These are phyloP conservation scores for Amphimallon solstitiale DNA, from an alignment of 2,888 invertebrate genomes.

Conservation along the genomic window DNA sequence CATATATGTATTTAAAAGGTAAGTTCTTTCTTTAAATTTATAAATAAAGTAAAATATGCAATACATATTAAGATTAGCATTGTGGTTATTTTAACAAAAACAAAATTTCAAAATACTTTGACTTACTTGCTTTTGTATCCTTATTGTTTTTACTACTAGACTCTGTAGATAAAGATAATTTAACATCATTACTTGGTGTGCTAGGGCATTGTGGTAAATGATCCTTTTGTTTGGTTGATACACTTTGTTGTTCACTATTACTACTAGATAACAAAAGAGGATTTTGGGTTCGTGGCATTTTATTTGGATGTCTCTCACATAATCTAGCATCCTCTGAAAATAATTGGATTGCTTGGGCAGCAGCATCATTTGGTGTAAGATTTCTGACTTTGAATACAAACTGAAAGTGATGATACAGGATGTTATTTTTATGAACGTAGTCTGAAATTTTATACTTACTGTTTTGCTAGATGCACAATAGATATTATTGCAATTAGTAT, in stretches of 20 bases:
- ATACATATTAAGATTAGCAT: no score
- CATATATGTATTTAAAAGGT: no score
- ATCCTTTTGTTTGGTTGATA: conserved; percentile 30
- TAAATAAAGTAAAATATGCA: no score
- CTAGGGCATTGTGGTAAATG: conserved; percentile 35
- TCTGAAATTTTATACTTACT: conserved; percentile 64
- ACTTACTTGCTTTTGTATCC: conserved; percentile 37
- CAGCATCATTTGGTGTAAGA: conserved; percentile 88
- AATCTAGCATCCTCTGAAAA: conserved; percentile 86
- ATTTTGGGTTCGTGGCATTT: conserved; percentile 73
- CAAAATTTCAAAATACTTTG: no score
- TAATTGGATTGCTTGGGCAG: conserved; percentile 86
- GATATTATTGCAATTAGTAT: conserved; percentile 84
- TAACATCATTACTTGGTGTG: conserved; percentile 54
- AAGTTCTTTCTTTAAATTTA: no score
- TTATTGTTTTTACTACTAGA: conserved; percentile 47
- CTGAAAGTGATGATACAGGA: neutral
- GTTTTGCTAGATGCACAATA: conserved; percentile 91
- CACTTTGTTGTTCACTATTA: conserved; percentile 27
- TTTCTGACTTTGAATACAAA: conserved; percentile 69
- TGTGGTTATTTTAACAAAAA: no score
- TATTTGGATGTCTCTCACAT: conserved; percentile 80
- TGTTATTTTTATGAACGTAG: neutral
- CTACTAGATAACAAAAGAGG: conserved; percentile 42
- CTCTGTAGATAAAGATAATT: conserved; percentile 49